Conservation (phyloP, 2,113 vertebrate species). For the Tursiops truncatus region DNA sequence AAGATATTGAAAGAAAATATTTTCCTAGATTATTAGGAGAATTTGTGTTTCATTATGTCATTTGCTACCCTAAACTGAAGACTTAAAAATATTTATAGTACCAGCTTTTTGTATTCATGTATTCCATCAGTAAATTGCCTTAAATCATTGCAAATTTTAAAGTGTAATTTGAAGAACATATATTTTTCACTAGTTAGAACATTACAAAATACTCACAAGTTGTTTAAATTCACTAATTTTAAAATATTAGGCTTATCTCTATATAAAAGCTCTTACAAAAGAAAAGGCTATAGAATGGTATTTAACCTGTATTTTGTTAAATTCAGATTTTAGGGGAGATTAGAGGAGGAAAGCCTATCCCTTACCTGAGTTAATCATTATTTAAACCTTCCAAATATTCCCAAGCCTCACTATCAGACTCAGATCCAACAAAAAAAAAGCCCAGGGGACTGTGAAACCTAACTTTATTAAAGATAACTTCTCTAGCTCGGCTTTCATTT, state of each 20-base stretch:
- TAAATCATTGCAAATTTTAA: slow-evolving; percentile 31
- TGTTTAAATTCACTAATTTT: slow-evolving; percentile 33
- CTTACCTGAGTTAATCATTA: slow-evolving; percentile 59
- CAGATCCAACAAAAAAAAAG: slow-evolving; percentile 25
- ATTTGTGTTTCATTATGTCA: not conserved
- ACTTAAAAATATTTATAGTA: not conserved
- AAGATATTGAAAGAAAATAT: not conserved
- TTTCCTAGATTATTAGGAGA: not conserved
- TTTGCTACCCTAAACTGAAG: not conserved
- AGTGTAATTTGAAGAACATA: slow-evolving; percentile 30
- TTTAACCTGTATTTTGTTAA: slow-evolving; percentile 60
- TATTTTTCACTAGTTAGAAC: slow-evolving; percentile 46
- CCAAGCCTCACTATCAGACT: slow-evolving; percentile 42
- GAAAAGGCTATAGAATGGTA: not conserved
- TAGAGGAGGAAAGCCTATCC: not conserved
- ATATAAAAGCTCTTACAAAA: slow-evolving; percentile 10
- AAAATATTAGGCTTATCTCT: slow-evolving; percentile 48
- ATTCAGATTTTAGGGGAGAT: slow-evolving; percentile 36
- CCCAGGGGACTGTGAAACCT: not conserved
- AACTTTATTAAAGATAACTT: slow-evolving; percentile 18
- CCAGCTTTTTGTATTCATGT: not conserved
- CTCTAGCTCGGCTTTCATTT: not conserved
- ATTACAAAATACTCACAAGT: not conserved
- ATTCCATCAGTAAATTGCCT: slow-evolving; percentile 16
- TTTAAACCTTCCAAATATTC: slow-evolving; percentile 59